Percentiles rank a stretch among this genome's conserved stretches.
phyloP scores from a whole-genome alignment of 2,113 vertebrate species.

The Notarius lentiginosus region DNA sequence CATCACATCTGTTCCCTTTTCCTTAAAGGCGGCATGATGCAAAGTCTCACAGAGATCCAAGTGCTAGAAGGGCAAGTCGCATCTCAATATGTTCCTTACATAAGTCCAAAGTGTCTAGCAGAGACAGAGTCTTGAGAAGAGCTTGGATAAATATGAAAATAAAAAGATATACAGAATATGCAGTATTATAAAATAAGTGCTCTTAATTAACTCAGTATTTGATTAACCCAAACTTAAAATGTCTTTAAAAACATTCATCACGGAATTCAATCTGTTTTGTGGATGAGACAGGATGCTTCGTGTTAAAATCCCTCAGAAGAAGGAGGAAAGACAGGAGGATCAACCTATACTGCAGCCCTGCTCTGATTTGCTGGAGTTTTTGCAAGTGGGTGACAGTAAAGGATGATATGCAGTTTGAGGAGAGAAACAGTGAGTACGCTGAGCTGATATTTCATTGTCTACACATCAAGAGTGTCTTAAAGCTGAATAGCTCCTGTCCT shows the following conservation, averaged over 20 bases:
- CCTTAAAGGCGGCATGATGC: slow-evolving; percentile 63
- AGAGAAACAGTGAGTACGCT: slow-evolving; percentile 27
- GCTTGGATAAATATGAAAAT: background rate
- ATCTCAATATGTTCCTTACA: slow-evolving; percentile 66
- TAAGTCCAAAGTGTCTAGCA: slow-evolving; percentile 46
- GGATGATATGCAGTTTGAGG: background rate
- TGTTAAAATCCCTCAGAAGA: background rate
- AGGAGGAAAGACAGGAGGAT: slow-evolving; percentile 6
- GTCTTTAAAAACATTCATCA: background rate
- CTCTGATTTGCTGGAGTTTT: background rate
- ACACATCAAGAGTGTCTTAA: slow-evolving; percentile 32
- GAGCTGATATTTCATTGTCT: slow-evolving; percentile 48
- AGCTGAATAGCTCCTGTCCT: slow-evolving; percentile 36
- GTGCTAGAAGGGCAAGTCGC: slow-evolving; percentile 59
- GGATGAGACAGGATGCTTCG: background rate
- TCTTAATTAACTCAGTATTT: background rate
- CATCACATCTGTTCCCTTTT: slow-evolving; percentile 59
- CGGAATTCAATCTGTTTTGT: background rate
- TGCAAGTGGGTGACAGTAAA: background rate
- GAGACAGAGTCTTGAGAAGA: slow-evolving; percentile 12
- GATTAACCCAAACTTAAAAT: background rate
- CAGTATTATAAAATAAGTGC: background rate
- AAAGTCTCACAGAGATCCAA: slow-evolving; percentile 43
- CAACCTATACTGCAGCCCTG: background rate
- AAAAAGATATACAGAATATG: background rate